Conservation (phyloP, 2,888 invertebrate genomes). For the Leptopilina drosophilae region DNA sequence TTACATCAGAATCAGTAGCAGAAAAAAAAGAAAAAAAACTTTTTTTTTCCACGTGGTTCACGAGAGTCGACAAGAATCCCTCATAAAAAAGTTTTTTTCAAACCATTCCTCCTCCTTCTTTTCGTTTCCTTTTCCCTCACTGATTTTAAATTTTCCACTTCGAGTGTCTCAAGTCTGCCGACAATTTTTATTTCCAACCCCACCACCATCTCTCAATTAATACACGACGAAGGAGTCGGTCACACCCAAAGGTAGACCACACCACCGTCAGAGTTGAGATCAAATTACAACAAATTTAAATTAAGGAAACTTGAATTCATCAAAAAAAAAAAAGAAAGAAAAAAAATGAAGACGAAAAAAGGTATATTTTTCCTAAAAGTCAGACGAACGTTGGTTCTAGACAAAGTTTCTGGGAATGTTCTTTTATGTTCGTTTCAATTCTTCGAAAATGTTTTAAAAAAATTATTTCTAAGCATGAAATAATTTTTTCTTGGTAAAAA, state of each 20-base stretch:
- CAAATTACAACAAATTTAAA: slow-evolving; percentile 30
- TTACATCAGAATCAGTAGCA: slow-evolving; percentile 11
- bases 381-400: no score
- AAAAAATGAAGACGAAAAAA: no score
- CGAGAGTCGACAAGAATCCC: slow-evolving; percentile 15
- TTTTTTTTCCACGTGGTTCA: slow-evolving; percentile 17
- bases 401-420: no score
- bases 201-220: background rate
- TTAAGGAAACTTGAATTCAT: slow-evolving; percentile 11
- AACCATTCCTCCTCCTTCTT: slow-evolving; percentile 7
- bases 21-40: background rate
- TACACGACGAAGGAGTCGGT: slow-evolving; percentile 2
- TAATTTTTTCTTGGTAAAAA: no score
- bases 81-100: slow-evolving; percentile 6
- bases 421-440: no score
- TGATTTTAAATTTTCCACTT: slow-evolving; percentile 37
- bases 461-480: no score
- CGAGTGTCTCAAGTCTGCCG: slow-evolving; percentile 18
- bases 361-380: no score
- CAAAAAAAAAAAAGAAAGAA: background rate
- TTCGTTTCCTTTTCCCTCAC: background rate
- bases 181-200: background rate
- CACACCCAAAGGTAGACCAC: background rate
- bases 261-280: background rate
- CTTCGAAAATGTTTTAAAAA: no score